Percentiles rank a stretch among this genome's conserved stretches.
Conservation (phyloP, 2,113 vertebrate genomes). For the Arothron firmamentum region DNA sequence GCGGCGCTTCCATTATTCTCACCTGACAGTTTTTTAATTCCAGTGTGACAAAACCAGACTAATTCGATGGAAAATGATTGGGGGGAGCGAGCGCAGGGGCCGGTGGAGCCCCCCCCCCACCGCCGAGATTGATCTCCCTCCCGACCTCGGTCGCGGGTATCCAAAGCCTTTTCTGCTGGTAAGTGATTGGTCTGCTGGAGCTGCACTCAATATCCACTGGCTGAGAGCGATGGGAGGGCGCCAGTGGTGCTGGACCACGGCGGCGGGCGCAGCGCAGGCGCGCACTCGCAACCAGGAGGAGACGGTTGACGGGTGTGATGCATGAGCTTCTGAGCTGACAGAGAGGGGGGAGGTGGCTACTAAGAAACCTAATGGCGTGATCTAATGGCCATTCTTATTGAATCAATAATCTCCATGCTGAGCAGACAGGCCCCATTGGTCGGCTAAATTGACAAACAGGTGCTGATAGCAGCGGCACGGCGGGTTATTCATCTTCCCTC, state of each 20-base stretch:
- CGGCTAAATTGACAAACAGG: constrained; percentile 92
- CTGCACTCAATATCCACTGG: constrained; percentile 62
- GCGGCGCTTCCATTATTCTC: constrained; percentile 57
- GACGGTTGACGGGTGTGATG: constrained; percentile 79
- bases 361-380: constrained; percentile 84
- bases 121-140: constrained; percentile 59
- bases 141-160: constrained; percentile 24
- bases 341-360: constrained; percentile 48
- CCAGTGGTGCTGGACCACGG: constrained; percentile 33
- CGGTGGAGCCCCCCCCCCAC: constrained; percentile 36
- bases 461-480: constrained; percentile 85
- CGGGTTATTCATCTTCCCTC: constrained; percentile 93
- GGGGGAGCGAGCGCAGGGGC: constrained; percentile 52
- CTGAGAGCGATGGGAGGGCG: constrained; percentile 61
- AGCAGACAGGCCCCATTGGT: constrained; percentile 87
- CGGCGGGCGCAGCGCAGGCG: constrained; percentile 32
- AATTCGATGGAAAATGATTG: constrained; percentile 58
- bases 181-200: constrained; percentile 62
- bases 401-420: constrained; percentile 99
- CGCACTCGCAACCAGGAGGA: constrained; percentile 52
- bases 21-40: constrained; percentile 65
- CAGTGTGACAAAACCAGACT: constrained; percentile 71
- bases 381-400: constrained; percentile 98
- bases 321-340: constrained; percentile 79
- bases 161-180: constrained; percentile 59